Evolutionary conservation across 2,888 invertebrate species (phyloP), one percentile per base, ranked within the genome.

Genomic region (Hoplodrina ambigua): DNA sequence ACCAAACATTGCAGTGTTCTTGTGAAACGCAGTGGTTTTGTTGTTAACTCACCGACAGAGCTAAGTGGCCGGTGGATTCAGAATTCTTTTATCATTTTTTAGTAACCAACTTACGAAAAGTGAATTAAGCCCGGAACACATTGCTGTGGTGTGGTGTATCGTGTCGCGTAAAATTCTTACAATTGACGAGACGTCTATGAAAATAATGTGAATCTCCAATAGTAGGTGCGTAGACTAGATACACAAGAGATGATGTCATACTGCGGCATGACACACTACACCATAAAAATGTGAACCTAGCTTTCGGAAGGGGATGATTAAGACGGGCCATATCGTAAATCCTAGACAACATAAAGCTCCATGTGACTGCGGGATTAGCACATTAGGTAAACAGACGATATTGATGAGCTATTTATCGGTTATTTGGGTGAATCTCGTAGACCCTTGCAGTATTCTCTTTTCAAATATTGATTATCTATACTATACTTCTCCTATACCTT

Each of bases 1-100:
- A 84, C 75, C 72, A 78, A 80, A 83, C 54, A 82, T 70, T 73
- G 62, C 76, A 57, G 54, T 59, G 61, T 44, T 57, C 53, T 83
- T 80, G 50, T 46, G 67, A 72, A 82, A 73, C 25, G 8, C 5
- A 46, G 56, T 37, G 46, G 67, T 60, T 75, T 25, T 64, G 41
- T 56, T 65, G 41, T 37, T 46, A 46, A 52, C 62, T 60, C 19
- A 25, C 46, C 37, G 41, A 70, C 20, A 50, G 44, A 41, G 60
- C 11, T 67, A 75, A 76, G 25, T 57, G 70, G 41, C 50, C 53
- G 19, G n/a, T 50, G 8, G 33, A 62, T 49, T 65, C 46, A 33
- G n/a, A 46, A 59, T 50, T 50, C 2, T 13, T 20, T 63, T 44
- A 33, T 20, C 4, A 4, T 46, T n/a, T 53, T 50, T 44, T 57